Conservation (phyloP, 92 coral and sea anemone species). For the Desmophyllum pertusum region DNA sequence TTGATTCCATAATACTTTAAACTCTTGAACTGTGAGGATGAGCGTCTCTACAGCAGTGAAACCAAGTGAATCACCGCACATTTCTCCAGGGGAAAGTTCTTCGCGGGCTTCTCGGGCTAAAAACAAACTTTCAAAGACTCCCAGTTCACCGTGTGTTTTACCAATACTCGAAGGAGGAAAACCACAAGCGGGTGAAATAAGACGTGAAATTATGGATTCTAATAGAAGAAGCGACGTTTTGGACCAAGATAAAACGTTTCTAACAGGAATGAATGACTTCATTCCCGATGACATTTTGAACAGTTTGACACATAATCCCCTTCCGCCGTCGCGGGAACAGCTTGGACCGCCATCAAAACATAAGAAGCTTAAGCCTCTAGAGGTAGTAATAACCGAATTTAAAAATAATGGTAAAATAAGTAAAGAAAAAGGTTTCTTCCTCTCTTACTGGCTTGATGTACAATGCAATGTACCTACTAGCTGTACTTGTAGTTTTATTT, state of each 20-base stretch:
- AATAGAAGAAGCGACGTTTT: slow-evolving; percentile 35
- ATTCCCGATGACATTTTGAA: slow-evolving; percentile 93
- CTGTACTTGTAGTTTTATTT: too few relatives aligned
- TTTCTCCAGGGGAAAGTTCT: slow-evolving; percentile 37
- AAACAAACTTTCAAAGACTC: slow-evolving; percentile 65
- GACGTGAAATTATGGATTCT: slow-evolving; percentile 34
- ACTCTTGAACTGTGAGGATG: slow-evolving; percentile 49
- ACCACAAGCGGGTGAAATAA: slow-evolving; percentile 54
- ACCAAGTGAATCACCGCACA: slow-evolving; percentile 55
- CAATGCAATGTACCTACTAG: too few relatives aligned
- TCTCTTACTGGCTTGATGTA: too few relatives aligned
- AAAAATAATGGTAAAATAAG: background rate
- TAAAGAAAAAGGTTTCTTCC: too few relatives aligned
- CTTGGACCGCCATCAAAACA: slow-evolving; percentile 89
- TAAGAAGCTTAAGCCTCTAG: slow-evolving; percentile 77
- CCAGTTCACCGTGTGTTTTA: slow-evolving; percentile 85
- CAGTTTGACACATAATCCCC: slow-evolving; percentile 89
- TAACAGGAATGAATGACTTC: slow-evolving; percentile 83
- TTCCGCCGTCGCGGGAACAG: slow-evolving; percentile 91
- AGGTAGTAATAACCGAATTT: slow-evolving; percentile 33
- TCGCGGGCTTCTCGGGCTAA: slow-evolving; percentile 61
- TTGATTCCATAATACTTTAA: background rate
- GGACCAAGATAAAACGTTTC: slow-evolving; percentile 68
- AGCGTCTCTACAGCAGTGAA: slow-evolving; percentile 74
- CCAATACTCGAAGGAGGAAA: slow-evolving; percentile 84